A percentile compares a stretch with the other conserved stretches of the same genome.
Conservation (phyloP, 2,888 invertebrate genomes). For the Opisthograptis luteolata region DNA sequence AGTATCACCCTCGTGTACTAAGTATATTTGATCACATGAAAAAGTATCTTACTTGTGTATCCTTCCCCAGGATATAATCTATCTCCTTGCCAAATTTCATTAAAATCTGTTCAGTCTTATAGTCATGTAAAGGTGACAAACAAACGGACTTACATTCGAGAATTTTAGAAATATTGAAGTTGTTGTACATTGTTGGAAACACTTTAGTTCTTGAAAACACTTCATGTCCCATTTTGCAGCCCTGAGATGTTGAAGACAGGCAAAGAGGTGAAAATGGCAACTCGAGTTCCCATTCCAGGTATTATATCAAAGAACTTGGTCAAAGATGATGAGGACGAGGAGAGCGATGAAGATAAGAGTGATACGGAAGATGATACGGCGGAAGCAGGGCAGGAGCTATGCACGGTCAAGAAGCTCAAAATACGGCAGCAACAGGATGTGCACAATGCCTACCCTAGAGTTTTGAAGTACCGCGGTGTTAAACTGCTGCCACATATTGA, state of each 20-base stretch:
- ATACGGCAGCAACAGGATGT: slow-evolving; percentile 47
- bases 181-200: too few relatives aligned
- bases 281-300: slow-evolving; percentile 46
- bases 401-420: slow-evolving; percentile 52
- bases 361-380: background rate
- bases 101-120: too few relatives aligned
- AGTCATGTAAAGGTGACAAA: too few relatives aligned
- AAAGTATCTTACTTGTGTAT: too few relatives aligned
- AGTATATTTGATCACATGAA: too few relatives aligned
- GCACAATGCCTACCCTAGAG: slow-evolving; percentile 46
- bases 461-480: slow-evolving; percentile 65
- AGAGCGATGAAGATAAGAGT: slow-evolving; percentile 7
- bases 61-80: too few relatives aligned
- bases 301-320: slow-evolving; percentile 35
- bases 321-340: slow-evolving; percentile 2
- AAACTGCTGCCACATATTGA: slow-evolving; percentile 40
- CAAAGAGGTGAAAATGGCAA: slow-evolving; percentile 54
- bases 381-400: slow-evolving; percentile 40
- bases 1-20: too few relatives aligned
- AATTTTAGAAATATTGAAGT: too few relatives aligned
- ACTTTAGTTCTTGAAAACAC: background rate
- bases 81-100: too few relatives aligned
- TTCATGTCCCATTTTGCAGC: slow-evolving; percentile 49
- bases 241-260: slow-evolving; percentile 60
- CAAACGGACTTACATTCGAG: too few relatives aligned